Conservation (phyloP, 2,797 vertebrate genomes). For the Malurus splendens region DNA sequence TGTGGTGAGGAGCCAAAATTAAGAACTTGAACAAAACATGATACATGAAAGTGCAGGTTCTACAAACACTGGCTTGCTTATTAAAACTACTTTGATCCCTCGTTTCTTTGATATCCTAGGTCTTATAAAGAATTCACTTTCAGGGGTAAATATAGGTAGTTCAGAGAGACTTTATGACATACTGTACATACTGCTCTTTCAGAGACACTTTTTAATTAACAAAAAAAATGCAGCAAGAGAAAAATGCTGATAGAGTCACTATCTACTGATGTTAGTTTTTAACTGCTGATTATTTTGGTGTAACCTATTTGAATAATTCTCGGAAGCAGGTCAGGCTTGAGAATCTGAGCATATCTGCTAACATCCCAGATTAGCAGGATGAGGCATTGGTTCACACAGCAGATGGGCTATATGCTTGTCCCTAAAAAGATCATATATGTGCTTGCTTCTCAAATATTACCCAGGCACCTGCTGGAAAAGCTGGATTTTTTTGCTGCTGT, state of each 20-base stretch:
- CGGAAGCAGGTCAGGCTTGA: slow-evolving; percentile 1
- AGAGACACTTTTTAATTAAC: slow-evolving; percentile 77
- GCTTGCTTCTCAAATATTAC: background rate
- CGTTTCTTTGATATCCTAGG: slow-evolving; percentile 94
- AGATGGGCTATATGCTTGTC: background rate
- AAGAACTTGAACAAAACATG: slow-evolving; percentile 84
- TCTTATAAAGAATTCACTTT: slow-evolving; percentile 99
- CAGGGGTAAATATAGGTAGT: slow-evolving; percentile 99
- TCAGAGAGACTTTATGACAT: slow-evolving; percentile 96
- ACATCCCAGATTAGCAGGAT: background rate
- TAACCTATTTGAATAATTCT: background rate
- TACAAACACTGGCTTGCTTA: slow-evolving; percentile 96
- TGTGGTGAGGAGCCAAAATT: slow-evolving; percentile 80
- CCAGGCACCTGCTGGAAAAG: background rate
- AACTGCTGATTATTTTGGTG: slow-evolving; percentile 51
- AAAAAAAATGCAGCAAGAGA: slow-evolving; percentile 24
- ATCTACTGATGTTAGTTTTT: background rate
- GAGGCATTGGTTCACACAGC: background rate
- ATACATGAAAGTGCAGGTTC: slow-evolving; percentile 89
- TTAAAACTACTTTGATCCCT: slow-evolving; percentile 98
- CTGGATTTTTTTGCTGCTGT: background rate
- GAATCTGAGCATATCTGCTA: background rate
- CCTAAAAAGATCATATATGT: background rate
- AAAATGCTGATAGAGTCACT: slow-evolving; percentile 62
- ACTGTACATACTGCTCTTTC: slow-evolving; percentile 81